Base-by-base conservation (phyloP, 2,797 vertebrate species). In the Podarcis siculus region DNA sequence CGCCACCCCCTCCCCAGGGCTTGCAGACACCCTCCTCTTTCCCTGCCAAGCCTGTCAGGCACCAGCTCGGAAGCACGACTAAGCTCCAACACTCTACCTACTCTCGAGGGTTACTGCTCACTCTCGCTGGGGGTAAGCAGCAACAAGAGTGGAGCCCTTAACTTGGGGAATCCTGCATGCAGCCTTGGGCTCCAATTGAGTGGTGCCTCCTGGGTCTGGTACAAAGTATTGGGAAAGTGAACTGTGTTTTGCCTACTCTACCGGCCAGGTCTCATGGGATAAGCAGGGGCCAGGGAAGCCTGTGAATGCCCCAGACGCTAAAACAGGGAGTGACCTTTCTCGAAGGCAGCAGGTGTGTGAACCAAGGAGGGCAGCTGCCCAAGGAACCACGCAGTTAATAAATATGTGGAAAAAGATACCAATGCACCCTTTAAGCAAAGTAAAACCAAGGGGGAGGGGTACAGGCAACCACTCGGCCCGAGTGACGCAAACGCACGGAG, bases 401-500 rank as follows among this genome's bases (percentile, higher is more conserved):
- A 97, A 96, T 97, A 97, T 94, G 93, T 97, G 97, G 97, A 95
- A 95, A 97, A 97, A 97, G 96, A 97, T 92, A 97, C 93, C 90
- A 89, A 96, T 93, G 96, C 94, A 97, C 94, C 95, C 95, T 97
- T 97, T 97, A 97, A 97, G 96, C 96, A 95, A 97, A 96, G 96
- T 96, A 96, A 96, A 96, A 95, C 94, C 95, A 94, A 93, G 93
- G 91, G 35, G 92, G 92, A 95, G 92, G 94, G 93, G 95, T 96
- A 97, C 93, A 97, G 95, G 93, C 92, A 86, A 88, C 90, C 90
- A 95, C 64, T 91, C 1, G 49, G 87, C 90, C 83, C 23, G 76
- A 90, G 92, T 82, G 72, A 45, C 12, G 88, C 89, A 90, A 0
- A 82, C 90, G 77, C 76, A 90, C 80, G 87, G 72, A 86, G 55